Evolutionary conservation across 2,888 invertebrate genomes (phyloP).

Genomic region (Kuschelorhynchus macadamiae): DNA sequence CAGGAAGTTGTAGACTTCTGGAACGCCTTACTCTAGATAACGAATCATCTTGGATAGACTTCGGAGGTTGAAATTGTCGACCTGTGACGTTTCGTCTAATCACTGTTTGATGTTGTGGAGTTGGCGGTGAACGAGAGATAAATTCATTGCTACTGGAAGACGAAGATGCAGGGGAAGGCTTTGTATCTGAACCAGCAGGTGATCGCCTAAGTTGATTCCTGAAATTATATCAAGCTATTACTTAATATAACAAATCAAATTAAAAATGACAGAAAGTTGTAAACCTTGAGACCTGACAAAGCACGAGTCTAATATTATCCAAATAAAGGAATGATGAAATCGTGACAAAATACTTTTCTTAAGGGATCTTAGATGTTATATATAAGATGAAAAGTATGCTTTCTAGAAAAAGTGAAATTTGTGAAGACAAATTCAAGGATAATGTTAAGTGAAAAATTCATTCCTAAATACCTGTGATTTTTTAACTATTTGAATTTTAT

Average conservation of each 20-base stretch:
- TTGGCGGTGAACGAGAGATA: constrained; percentile 59
- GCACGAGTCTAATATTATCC: no score
- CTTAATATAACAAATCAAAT: neutral
- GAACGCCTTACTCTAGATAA: constrained; percentile 69
- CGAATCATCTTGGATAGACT: constrained; percentile 55
- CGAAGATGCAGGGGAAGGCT: constrained; percentile 61
- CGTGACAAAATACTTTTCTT: no score
- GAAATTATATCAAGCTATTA: constrained; percentile 1
- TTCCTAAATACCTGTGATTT: no score
- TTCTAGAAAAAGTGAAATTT: no score
- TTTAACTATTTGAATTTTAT: no score
- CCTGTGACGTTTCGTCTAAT: constrained; percentile 48
- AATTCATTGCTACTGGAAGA: constrained; percentile 65
- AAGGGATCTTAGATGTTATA: no score
- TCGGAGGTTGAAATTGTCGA: constrained; percentile 48
- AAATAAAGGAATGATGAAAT: no score
- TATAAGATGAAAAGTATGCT: no score
- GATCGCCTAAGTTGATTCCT: constrained; percentile 61
- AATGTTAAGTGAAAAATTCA: no score
- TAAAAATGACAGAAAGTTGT: neutral
- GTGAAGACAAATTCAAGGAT: no score
- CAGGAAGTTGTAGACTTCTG: constrained; percentile 76
- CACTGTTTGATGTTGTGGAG: constrained; percentile 54
- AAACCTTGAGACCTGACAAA: no score
- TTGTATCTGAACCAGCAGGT: constrained; percentile 65